These are phyloP conservation scores for Atopsyche davidsoni DNA, from an alignment of 1,140 invertebrate genomes.

Conservation along the genomic window DNA sequence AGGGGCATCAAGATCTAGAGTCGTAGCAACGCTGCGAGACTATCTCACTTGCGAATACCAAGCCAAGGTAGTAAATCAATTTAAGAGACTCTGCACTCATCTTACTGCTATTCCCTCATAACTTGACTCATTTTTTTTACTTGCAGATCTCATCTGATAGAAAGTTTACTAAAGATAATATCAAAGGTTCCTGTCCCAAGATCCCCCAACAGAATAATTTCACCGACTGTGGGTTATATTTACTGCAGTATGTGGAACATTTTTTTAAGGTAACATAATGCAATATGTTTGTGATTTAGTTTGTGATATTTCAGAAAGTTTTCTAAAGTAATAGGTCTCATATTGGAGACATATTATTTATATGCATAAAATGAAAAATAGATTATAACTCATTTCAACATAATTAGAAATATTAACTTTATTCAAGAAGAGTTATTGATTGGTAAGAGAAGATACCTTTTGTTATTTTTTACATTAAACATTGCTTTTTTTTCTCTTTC, in stretches of 20 bases:
- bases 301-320: background rate
- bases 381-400: no score
- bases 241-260: slow-evolving; percentile 92
- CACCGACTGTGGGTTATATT: slow-evolving; percentile 93
- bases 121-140: slow-evolving; percentile 22
- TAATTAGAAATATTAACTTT: no score
- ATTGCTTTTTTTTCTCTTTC: slow-evolving; percentile 34
- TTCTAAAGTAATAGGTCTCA: no score
- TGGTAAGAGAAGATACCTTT: no score
- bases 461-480: background rate
- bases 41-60: slow-evolving; percentile 88
- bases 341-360: no score
- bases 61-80: slow-evolving; percentile 63
- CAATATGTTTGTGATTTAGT: background rate
- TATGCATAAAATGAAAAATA: no score
- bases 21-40: slow-evolving; percentile 81
- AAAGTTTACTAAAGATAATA: slow-evolving; percentile 70
- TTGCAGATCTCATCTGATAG: slow-evolving; percentile 48
- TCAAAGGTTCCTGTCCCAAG: slow-evolving; percentile 77
- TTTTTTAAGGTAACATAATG: slow-evolving; percentile 72
- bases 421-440: no score
- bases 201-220: slow-evolving; percentile 96
- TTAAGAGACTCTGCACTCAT: slow-evolving; percentile 1
- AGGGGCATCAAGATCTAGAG: slow-evolving; percentile 68
- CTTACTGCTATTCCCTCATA: slow-evolving; percentile 3